phyloP scores from a whole-genome alignment of 2,113 vertebrate genomes.

The Cepphus grylle region DNA sequence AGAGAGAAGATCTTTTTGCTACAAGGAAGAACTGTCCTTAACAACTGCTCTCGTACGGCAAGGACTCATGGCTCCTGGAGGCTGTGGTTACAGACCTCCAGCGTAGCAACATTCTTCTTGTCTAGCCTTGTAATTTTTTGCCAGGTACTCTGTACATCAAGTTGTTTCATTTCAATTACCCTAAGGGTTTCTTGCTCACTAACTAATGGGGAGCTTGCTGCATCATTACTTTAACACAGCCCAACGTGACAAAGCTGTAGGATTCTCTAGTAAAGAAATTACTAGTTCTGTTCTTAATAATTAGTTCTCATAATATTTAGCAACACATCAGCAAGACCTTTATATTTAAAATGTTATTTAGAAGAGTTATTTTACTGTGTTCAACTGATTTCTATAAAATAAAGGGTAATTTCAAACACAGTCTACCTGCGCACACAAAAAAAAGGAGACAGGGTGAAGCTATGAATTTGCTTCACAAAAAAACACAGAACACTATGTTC shows the following conservation, averaged over 20 bases:
- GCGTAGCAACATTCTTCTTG: not conserved
- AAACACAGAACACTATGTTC: not conserved
- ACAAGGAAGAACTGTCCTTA: not conserved
- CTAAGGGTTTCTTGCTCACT: slow-evolving; percentile 40
- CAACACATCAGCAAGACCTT: not conserved
- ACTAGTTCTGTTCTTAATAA: slow-evolving; percentile 33
- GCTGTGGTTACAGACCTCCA: slow-evolving; percentile 25
- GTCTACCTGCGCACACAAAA: not conserved
- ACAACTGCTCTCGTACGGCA: not conserved
- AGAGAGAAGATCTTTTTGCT: not conserved
- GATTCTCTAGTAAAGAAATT: slow-evolving; percentile 38
- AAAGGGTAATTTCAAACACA: not conserved
- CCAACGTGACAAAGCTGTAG: slow-evolving; percentile 28
- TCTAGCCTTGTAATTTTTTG: slow-evolving; percentile 43
- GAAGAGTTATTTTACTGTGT: not conserved
- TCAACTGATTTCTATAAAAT: not conserved
- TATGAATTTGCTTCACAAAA: not conserved
- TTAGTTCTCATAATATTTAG: slow-evolving; percentile 42
- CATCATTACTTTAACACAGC: slow-evolving; percentile 32
- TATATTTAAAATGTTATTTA: not conserved
- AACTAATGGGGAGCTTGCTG: slow-evolving; percentile 55
- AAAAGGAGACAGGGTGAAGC: not conserved
- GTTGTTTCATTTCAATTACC: slow-evolving; percentile 52
- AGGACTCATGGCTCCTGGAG: not conserved
- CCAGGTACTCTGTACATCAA: slow-evolving; percentile 37